These are phyloP conservation scores for Simalia tracyae DNA, from an alignment of 2,797 vertebrate genomes.

Conservation along the genomic window DNA sequence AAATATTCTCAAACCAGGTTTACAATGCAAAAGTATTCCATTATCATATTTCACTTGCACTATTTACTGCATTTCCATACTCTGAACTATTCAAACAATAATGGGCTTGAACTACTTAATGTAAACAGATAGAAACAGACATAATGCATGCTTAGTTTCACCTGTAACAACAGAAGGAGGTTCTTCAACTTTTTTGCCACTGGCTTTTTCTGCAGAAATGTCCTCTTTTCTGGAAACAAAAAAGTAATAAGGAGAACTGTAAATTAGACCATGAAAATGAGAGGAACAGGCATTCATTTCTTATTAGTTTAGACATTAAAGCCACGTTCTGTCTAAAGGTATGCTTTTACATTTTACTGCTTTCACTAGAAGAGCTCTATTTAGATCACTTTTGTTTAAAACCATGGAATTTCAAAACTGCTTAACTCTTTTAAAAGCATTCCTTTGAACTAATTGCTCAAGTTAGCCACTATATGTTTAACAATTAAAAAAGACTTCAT, in stretches of 20 bases:
- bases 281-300: constrained; percentile 13
- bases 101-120: not conserved
- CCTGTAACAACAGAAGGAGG: constrained; percentile 60
- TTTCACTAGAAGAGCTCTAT: not conserved
- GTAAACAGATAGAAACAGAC: not conserved
- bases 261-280: not conserved
- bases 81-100: constrained; percentile 4
- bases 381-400: not conserved
- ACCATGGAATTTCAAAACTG: not conserved
- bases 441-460: not conserved
- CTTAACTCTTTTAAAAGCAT: not conserved
- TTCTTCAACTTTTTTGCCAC: constrained; percentile 54
- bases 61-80: constrained; percentile 12
- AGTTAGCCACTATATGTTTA: not conserved
- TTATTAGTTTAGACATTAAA: not conserved
- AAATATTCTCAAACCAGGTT: not conserved
- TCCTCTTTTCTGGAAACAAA: constrained; percentile 70
- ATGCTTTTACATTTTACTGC: not conserved
- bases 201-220: constrained; percentile 56
- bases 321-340: not conserved
- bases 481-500: not conserved
- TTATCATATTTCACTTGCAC: not conserved
- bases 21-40: not conserved
- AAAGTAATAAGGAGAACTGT: constrained; percentile 44
- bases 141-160: constrained; percentile 46